Evolutionary conservation across 2,113 vertebrate genomes (phyloP).

Genomic region (Dendrocopos noguchii): DNA sequence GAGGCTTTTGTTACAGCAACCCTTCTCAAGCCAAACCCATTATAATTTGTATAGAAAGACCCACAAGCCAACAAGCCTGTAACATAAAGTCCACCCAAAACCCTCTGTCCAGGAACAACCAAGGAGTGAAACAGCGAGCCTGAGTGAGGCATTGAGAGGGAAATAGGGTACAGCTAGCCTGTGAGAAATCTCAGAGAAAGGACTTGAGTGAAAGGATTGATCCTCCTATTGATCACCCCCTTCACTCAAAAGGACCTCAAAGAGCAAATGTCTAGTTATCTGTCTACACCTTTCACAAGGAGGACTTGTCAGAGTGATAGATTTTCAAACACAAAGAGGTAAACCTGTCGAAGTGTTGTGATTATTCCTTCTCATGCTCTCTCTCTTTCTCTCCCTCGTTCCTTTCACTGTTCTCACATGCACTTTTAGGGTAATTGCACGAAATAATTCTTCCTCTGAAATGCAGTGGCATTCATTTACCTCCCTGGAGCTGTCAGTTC

Average conservation of each 20-base stretch:
- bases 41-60: not conserved
- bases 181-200: not conserved
- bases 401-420: slow-evolving; percentile 32
- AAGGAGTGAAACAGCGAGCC: not conserved
- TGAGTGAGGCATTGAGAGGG: not conserved
- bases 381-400: not conserved
- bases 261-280: slow-evolving; percentile 32
- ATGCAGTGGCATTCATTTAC: slow-evolving; percentile 52
- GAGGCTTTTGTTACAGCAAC: not conserved
- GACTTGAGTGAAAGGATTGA: not conserved
- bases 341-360: slow-evolving; percentile 67
- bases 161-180: not conserved
- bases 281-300: slow-evolving; percentile 50
- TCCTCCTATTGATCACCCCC: not conserved
- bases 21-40: not conserved
- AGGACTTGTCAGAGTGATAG: slow-evolving; percentile 48
- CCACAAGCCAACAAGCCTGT: not conserved
- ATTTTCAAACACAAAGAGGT: slow-evolving; percentile 51
- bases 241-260: not conserved
- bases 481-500: slow-evolving; percentile 35
- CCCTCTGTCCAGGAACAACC: not conserved
- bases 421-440: slow-evolving; percentile 67
- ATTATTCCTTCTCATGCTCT: slow-evolving; percentile 51
- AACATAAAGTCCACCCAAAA: not conserved
- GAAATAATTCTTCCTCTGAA: slow-evolving; percentile 68